A percentile compares a stretch with the other conserved stretches of the same genome.
phyloP scores from a whole-genome alignment of 1,140 invertebrate species.

The Hydropsyche tenuis region DNA sequence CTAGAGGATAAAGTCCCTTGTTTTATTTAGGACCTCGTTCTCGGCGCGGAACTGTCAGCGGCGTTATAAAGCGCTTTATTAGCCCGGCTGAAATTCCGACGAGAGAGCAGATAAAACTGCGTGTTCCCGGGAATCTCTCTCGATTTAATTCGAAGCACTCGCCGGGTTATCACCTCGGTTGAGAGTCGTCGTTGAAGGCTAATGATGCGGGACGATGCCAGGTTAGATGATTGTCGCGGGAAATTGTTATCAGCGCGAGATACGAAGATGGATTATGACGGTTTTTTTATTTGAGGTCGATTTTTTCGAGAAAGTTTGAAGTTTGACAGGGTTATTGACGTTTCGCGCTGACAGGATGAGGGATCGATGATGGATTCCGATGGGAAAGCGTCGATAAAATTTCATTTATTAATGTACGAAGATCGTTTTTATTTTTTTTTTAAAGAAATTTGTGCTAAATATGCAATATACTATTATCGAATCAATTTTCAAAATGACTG shows the following conservation, averaged over 20 bases:
- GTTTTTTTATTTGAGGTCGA: not conserved
- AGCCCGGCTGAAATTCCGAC: not conserved
- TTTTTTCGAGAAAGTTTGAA: not conserved
- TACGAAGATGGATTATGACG: constrained; percentile 11
- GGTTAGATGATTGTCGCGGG: not conserved
- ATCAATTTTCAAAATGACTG: too few species aligned
- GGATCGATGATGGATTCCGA: not conserved
- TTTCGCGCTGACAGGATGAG: constrained; percentile 2
- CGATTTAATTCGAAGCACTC: too few species aligned
- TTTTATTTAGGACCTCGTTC: constrained; percentile 7
- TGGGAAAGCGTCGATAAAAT: too few species aligned
- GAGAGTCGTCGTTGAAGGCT: not conserved
- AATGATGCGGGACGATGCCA: not conserved
- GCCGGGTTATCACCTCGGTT: too few species aligned
- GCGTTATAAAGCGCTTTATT: constrained; percentile 18
- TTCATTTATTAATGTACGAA: too few species aligned
- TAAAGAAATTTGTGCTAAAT: too few species aligned
- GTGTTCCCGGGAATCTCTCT: too few species aligned
- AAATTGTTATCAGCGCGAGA: too few species aligned
- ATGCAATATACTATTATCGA: too few species aligned
- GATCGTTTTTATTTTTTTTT: too few species aligned
- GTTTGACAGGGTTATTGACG: constrained; percentile 19
- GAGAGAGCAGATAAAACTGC: not conserved
- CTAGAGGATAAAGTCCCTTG: not conserved
- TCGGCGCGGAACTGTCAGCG: not conserved